Evolutionary conservation across 2,888 invertebrate species (phyloP), one percentile per base, ranked within the genome.

Genomic region (Pharmacophagus antenor): DNA sequence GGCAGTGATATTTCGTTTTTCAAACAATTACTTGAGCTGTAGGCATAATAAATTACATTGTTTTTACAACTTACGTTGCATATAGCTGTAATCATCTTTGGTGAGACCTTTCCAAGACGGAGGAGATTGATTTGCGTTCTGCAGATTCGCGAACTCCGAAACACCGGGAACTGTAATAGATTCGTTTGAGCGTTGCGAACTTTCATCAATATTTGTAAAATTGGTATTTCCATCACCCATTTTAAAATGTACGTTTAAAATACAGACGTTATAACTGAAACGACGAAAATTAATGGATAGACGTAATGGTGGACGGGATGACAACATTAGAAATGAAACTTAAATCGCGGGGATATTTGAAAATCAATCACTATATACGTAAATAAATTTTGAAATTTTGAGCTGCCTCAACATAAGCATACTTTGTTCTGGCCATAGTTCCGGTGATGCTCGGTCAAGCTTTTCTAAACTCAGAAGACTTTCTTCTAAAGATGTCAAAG

Each of bases 401-500:
- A 21, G 31, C 57, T 44, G 50, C 18, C 49, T 48, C 59, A 31
- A 53, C 15, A 62, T 53, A 18, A 23, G 89, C 94, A 94, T 92
- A 97, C 98, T 96, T 91, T 96, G 96, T 85, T 98, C 98, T 22
- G 98, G 98, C 98, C 98, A 99, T 73, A 98, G 85, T 79, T 98
- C 98, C 31, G 98, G 98, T 2, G 98, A 98, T n/a, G 96, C 94
- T 70, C 98, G 93, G 84, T 98, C 98, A 70, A 99, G 88, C 79
- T 96, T 97, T 88, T 99, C 98, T 76, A 95, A 92, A 76, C 97
- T 97, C 72, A 97, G 91, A 62, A 98, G 92, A 79, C 94, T 95
- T 76, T 95, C 95, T 79, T 96, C 96, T 69, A 91, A 78, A 62
- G 88, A 87, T 69, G 85, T 79, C 84, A 91, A 70, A 64, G 91